Conservation (phyloP, 2,113 vertebrate species). For the Coturnix japonica region DNA sequence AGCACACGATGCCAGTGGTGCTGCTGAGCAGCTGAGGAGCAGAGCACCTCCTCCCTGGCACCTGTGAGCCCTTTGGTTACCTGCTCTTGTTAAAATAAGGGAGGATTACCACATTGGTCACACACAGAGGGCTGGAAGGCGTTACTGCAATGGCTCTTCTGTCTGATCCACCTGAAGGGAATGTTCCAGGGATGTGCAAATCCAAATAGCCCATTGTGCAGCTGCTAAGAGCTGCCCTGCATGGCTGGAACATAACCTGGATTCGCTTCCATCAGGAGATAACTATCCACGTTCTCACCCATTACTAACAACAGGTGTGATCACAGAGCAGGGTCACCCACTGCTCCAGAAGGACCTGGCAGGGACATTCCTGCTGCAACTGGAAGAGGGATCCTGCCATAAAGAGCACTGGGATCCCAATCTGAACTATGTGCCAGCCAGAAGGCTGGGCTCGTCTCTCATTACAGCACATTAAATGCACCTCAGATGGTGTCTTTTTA, state of each 20-base stretch:
- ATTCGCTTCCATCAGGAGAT: too few species aligned
- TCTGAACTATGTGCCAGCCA: not conserved
- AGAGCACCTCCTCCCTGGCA: not conserved
- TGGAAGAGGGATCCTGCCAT: not conserved
- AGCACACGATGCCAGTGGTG: not conserved
- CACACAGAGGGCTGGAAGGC: not conserved
- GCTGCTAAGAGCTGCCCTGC: not conserved
- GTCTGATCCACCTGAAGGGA: not conserved
- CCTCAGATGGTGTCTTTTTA: not conserved
- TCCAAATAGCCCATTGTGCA: not conserved
- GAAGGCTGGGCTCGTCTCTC: not conserved
- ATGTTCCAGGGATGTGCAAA: not conserved
- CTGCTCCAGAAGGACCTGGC: fast-evolving
- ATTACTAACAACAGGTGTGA: not conserved
- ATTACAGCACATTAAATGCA: not conserved
- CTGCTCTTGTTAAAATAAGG: not conserved
- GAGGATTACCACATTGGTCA: not conserved
- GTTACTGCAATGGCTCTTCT: not conserved
- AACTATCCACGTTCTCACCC: not conserved
- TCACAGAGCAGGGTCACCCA: not conserved
- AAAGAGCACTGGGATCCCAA: not conserved
- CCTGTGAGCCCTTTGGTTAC: fast-evolving
- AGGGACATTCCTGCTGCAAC: not conserved
- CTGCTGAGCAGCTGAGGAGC: fast-evolving
- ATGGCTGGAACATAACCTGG: not conserved